Evolutionary conservation across 2,113 vertebrate species (phyloP), one percentile per base, ranked within the genome.

Genomic region (Nerophis ophidion): DNA sequence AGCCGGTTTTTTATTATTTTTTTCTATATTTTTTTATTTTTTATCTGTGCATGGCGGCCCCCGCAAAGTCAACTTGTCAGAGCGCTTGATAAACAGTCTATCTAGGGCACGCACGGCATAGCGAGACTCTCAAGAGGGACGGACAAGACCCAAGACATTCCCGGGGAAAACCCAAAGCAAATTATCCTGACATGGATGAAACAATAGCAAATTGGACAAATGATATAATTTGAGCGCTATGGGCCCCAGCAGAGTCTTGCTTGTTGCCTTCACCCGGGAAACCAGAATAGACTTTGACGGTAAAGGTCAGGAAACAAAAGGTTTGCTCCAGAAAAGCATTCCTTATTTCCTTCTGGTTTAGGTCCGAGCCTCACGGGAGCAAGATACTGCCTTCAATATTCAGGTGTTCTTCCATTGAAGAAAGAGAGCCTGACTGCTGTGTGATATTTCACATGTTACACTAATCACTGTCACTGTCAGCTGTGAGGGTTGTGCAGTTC

Each of bases 191-290:
- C 88, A 88, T 86, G 89, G 87, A 88, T 89, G 89, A 91, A 91
- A 91, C 89, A 89, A 89, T 88, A 88, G 87, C 85, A 89, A 89
- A 91, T 89, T 91, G 89, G 88, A 90, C 88, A 90, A 90, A 91
- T 90, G 86, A 90, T 89, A 88, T 90, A 88, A 90, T 91, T 89
- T 91, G 85, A 89, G 86, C 86, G 80, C 66, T 79, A 81, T 74
- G 77, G 87, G 88, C 86, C 88, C 89, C 89, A 83, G 84, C 80
- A 89, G 89, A 88, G 86, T 78, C 65, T n/a, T 60, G 70, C 68
- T 79, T 81, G 81, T 82, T 84, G 81, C 79, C 69, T 64, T 74
- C 71, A 75, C 88, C 86, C 83, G 0, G 75, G 81, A 88, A 87
- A 87, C 84, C 87, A 84, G 89, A 90, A 88, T 81, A 88, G 89